phyloP scores from a whole-genome alignment of 2,797 vertebrate genomes.

The Pantherophis alleghaniensis region DNA sequence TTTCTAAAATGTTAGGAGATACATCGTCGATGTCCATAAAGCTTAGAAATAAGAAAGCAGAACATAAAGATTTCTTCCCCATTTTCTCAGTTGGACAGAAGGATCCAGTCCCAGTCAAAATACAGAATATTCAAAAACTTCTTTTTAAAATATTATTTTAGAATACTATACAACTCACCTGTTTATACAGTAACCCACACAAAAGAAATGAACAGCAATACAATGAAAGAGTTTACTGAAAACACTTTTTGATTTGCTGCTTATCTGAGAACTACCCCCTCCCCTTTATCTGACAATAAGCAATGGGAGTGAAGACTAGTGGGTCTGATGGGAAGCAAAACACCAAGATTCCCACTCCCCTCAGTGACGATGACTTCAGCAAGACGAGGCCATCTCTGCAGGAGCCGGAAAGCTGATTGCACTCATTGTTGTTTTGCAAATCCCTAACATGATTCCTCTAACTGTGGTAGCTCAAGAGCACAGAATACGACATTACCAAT shows the following conservation, averaged over 20 bases:
- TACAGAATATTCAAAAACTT: not conserved
- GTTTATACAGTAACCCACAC: not conserved
- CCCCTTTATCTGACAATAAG: not conserved
- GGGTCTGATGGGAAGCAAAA: not conserved
- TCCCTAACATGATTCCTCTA: not conserved
- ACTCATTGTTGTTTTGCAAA: not conserved
- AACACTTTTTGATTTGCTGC: not conserved
- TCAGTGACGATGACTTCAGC: not conserved
- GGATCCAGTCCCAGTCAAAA: not conserved
- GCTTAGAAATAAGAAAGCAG: not conserved
- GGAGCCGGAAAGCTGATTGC: not conserved
- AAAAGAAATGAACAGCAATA: not conserved
- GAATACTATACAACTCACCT: not conserved
- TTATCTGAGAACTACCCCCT: not conserved
- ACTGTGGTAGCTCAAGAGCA: not conserved
- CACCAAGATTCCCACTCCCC: not conserved
- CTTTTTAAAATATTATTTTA: not conserved
- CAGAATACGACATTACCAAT: conserved; percentile 71
- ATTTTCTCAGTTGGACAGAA: not conserved
- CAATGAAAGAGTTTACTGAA: not conserved
- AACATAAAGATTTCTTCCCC: not conserved
- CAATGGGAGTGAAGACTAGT: not conserved
- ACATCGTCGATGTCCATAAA: not conserved
- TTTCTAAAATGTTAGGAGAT: not conserved
- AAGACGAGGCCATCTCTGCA: not conserved